Evolutionary conservation across 1,140 invertebrate species (phyloP).

Genomic region (Centruroides sculpturatus): DNA sequence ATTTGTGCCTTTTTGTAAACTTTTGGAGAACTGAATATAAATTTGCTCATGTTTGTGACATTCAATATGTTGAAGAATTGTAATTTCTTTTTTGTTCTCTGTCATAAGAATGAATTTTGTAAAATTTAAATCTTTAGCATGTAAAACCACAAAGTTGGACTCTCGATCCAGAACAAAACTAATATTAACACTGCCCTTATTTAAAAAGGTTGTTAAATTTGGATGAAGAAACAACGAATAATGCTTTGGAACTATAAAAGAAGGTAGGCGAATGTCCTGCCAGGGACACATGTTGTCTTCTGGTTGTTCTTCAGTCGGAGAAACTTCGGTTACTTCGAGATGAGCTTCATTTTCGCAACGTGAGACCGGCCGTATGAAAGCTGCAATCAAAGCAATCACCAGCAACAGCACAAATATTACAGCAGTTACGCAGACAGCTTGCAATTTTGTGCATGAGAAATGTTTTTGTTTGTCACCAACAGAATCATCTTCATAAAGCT

Average conservation of each 20-base stretch:
- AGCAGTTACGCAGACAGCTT: constrained; percentile 60
- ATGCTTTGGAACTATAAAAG: constrained; percentile 56
- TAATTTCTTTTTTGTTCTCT: constrained; percentile 13
- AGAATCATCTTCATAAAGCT: constrained; percentile 44
- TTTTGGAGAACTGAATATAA: constrained; percentile 62
- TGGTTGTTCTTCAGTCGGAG: neutral
- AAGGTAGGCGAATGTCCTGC: constrained; percentile 69
- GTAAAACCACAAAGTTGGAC: constrained; percentile 77
- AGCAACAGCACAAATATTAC: constrained; percentile 62
- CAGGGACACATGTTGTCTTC: constrained; percentile 64
- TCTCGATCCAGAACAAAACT: constrained; percentile 50
- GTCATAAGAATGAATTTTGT: constrained; percentile 42
- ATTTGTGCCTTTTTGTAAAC: constrained; percentile 46
- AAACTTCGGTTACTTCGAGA: neutral
- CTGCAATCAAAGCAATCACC: constrained; percentile 66
- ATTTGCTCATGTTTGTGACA: constrained; percentile 67
- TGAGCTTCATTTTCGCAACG: constrained; percentile 2
- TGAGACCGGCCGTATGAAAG: constrained; percentile 60
- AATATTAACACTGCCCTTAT: constrained; percentile 47
- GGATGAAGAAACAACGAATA: constrained; percentile 87
- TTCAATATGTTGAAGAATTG: constrained; percentile 56
- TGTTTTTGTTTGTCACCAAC: constrained; percentile 42
- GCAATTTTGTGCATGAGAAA: constrained; percentile 70
- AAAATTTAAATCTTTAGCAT: constrained; percentile 76
- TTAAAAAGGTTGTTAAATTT: constrained; percentile 74